Evolutionary conservation across 2,888 invertebrate genomes (phyloP).

Genomic region (Nineta flava): DNA sequence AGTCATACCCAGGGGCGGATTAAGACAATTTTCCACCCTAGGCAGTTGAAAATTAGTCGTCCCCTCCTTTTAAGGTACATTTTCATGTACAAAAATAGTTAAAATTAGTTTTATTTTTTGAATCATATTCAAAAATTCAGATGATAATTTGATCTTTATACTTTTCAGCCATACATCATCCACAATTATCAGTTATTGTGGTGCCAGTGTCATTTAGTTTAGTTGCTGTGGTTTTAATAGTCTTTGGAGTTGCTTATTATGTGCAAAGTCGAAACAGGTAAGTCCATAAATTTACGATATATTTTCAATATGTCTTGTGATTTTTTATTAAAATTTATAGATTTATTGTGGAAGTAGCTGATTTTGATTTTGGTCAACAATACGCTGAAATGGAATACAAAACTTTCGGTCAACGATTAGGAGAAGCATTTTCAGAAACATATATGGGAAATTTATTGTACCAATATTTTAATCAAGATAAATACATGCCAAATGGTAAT

Average conservation of each 20-base stretch:
- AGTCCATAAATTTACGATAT: conserved; percentile 9
- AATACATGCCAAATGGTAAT: conserved; percentile 25
- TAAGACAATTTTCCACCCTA: too few relatives aligned
- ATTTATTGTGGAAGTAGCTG: conserved; percentile 73
- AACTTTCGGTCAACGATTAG: conserved; percentile 66
- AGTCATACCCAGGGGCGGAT: too few relatives aligned
- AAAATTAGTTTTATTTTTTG: conserved; percentile 1
- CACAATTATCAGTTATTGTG: conserved; percentile 75
- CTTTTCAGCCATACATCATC: conserved; percentile 54
- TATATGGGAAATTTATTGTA: conserved; percentile 23
- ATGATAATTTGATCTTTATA: conserved; percentile 6
- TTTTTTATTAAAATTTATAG: conserved; percentile 26
- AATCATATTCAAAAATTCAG: not conserved
- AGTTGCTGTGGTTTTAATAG: conserved; percentile 64
- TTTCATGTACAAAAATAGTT: conserved; percentile 1
- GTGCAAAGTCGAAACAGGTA: conserved; percentile 65
- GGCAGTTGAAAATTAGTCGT: conserved; percentile 8
- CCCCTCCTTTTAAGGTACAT: too few relatives aligned
- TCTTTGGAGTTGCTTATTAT: conserved; percentile 79
- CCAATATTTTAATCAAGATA: conserved; percentile 10
- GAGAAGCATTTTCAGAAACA: conserved; percentile 56
- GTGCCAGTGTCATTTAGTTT: conserved; percentile 73
- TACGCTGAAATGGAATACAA: conserved; percentile 72
- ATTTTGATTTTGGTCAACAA: conserved; percentile 76
- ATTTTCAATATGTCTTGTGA: too few relatives aligned